Evolutionary conservation across 2,797 vertebrate genomes (phyloP).

Genomic region (Neostethus bicornis): DNA sequence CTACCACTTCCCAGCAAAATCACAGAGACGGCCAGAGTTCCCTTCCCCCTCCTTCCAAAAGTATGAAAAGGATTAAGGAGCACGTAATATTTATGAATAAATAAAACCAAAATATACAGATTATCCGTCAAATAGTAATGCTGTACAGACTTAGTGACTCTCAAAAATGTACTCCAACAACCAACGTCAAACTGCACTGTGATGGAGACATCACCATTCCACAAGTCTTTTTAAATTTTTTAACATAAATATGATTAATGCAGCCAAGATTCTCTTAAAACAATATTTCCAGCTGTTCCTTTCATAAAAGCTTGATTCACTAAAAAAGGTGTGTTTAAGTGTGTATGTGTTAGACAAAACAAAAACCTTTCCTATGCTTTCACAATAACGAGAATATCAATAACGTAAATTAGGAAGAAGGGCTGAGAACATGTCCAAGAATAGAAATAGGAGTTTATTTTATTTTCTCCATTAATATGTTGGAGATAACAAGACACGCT

Average conservation of each 20-base stretch:
- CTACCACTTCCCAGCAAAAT: too few relatives aligned
- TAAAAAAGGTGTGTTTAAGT: slow-evolving; percentile 1
- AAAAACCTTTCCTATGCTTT: slow-evolving; percentile 15
- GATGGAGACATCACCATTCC: not conserved
- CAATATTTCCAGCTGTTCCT: not conserved
- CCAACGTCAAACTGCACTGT: not conserved
- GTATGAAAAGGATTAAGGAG: too few relatives aligned
- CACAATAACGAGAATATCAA: slow-evolving; percentile 14
- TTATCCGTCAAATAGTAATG: not conserved
- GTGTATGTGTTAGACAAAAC: slow-evolving; percentile 6
- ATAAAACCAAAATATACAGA: not conserved
- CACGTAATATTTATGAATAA: not conserved
- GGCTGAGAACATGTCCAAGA: not conserved
- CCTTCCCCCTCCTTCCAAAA: too few relatives aligned
- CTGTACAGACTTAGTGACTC: not conserved
- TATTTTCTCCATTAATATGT: not conserved
- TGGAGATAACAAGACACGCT: slow-evolving; percentile 18
- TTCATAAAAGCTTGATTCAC: not conserved
- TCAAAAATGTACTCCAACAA: not conserved
- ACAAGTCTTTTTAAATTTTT: too few relatives aligned
- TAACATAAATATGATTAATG: too few relatives aligned
- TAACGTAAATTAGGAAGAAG: slow-evolving; percentile 5
- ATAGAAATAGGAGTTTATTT: slow-evolving; percentile 11
- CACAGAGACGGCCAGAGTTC: too few relatives aligned
- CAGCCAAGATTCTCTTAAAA: slow-evolving; percentile 3